A percentile compares a stretch with the other conserved stretches of the same genome.
phyloP scores from a whole-genome alignment of 2,888 invertebrate species.

The Helicoverpa assulta region DNA sequence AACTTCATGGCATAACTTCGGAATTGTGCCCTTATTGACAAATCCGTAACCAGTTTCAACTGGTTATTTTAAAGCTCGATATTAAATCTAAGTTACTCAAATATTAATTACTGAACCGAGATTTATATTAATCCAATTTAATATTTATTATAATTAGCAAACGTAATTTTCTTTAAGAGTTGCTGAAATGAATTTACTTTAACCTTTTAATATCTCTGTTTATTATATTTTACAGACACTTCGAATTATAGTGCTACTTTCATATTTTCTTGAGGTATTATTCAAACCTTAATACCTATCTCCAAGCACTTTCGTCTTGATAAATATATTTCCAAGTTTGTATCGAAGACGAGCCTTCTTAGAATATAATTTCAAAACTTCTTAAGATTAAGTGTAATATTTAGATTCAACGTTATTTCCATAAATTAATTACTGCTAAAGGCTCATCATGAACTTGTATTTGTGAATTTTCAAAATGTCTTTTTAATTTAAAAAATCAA shows the following conservation, averaged over 20 bases:
- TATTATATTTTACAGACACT: slow-evolving; percentile 41
- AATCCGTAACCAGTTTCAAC: slow-evolving; percentile 33
- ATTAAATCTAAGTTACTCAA: slow-evolving; percentile 24
- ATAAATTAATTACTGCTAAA: neutral
- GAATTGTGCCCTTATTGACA: slow-evolving; percentile 47
- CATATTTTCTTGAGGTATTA: slow-evolving; percentile 5
- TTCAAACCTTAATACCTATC: neutral
- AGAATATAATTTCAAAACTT: neutral
- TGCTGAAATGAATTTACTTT: slow-evolving; percentile 42
- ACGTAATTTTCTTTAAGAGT: slow-evolving; percentile 53
- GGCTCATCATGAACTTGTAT: neutral
- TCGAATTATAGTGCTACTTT: neutral
- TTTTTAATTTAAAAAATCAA: too few species aligned
- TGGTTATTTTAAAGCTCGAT: neutral
- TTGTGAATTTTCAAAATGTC: neutral
- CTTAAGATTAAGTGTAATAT: slow-evolving; percentile 4
- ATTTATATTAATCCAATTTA: slow-evolving; percentile 13
- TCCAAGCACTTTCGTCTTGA: slow-evolving; percentile 2
- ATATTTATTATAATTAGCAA: slow-evolving; percentile 31
- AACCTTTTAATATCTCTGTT: slow-evolving; percentile 43
- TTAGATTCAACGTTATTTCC: neutral
- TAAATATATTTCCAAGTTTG: slow-evolving; percentile 3
- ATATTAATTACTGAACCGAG: slow-evolving; percentile 39
- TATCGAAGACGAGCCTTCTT: neutral
- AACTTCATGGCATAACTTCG: slow-evolving; percentile 33